phyloP scores from a whole-genome alignment of 2,113 vertebrate genomes.

The Nannospalax galili region DNA sequence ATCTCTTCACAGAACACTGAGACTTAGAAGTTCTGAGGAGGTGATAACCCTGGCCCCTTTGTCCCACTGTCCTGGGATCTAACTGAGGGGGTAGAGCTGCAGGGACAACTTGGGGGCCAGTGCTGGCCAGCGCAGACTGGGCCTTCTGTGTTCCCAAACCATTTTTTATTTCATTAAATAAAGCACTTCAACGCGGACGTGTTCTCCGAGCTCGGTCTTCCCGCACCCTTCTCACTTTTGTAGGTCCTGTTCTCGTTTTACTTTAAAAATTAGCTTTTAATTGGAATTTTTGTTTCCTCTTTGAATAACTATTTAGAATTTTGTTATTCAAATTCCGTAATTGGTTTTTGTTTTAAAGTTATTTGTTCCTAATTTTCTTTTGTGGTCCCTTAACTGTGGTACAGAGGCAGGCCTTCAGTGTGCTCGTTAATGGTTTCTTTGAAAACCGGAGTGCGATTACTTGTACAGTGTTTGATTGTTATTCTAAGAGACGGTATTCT shows the following conservation, averaged over 20 bases:
- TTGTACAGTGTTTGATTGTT: background rate
- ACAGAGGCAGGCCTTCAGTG: background rate
- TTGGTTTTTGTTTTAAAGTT: constrained; percentile 21
- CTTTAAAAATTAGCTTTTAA: constrained; percentile 17
- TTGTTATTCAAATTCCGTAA: background rate
- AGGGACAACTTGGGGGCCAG: too few relatives aligned
- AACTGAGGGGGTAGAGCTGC: rapidly evolving
- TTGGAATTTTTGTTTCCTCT: constrained; percentile 6
- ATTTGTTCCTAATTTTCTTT: background rate
- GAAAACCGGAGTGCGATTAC: background rate
- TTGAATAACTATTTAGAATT: background rate
- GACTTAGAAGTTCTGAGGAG: background rate
- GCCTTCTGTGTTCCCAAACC: background rate
- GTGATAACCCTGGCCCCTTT: rapidly evolving
- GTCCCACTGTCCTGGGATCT: background rate
- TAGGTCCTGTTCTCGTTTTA: background rate
- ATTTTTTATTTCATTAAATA: background rate
- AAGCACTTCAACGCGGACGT: background rate
- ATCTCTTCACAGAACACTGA: background rate
- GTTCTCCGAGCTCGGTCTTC: background rate
- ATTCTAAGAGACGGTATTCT: background rate
- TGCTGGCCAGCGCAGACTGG: rapidly evolving
- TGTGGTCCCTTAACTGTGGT: background rate
- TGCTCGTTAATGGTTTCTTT: background rate
- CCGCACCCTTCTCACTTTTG: background rate